Evolutionary conservation across 2,888 invertebrate species (phyloP).

Genomic region (Tachina lurida): DNA sequence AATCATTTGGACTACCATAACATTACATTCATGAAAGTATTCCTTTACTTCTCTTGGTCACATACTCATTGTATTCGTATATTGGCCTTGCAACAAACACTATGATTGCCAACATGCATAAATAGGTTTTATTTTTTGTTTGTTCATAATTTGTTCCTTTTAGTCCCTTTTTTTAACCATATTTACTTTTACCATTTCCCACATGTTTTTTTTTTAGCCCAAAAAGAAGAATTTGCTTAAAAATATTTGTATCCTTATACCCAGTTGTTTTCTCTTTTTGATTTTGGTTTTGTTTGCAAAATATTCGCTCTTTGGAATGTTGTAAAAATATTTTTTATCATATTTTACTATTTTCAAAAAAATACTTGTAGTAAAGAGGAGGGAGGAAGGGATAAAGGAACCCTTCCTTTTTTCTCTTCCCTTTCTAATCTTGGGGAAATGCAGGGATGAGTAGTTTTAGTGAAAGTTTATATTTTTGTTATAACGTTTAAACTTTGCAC

Average conservation of each 20-base stretch:
- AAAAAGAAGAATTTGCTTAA: slow-evolving; percentile 57
- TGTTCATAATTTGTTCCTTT: slow-evolving; percentile 60
- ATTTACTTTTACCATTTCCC: slow-evolving; percentile 29
- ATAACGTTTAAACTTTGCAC: slow-evolving; percentile 67
- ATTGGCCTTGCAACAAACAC: neutral
- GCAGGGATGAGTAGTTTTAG: slow-evolving; percentile 33
- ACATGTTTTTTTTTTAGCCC: slow-evolving; percentile 22
- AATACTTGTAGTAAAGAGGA: neutral
- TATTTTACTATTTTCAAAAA: slow-evolving; percentile 30
- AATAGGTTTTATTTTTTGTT: neutral
- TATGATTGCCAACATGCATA: neutral
- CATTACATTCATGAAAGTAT: neutral
- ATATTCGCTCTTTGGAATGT: slow-evolving; percentile 23
- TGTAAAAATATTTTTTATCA: slow-evolving; percentile 47
- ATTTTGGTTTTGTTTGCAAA: slow-evolving; percentile 14
- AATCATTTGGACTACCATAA: too few species aligned
- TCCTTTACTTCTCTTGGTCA: neutral
- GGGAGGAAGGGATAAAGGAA: neutral
- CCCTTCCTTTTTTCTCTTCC: neutral
- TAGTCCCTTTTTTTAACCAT: slow-evolving; percentile 54
- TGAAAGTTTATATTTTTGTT: slow-evolving; percentile 53
- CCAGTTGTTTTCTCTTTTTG: neutral
- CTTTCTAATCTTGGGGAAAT: slow-evolving; percentile 3
- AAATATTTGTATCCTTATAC: slow-evolving; percentile 29
- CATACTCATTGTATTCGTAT: too few species aligned